Percentiles rank a stretch among this genome's conserved stretches.
These are phyloP conservation scores for Camponotus floridanus DNA, from an alignment of 1,140 invertebrate genomes.

Conservation along the genomic window DNA sequence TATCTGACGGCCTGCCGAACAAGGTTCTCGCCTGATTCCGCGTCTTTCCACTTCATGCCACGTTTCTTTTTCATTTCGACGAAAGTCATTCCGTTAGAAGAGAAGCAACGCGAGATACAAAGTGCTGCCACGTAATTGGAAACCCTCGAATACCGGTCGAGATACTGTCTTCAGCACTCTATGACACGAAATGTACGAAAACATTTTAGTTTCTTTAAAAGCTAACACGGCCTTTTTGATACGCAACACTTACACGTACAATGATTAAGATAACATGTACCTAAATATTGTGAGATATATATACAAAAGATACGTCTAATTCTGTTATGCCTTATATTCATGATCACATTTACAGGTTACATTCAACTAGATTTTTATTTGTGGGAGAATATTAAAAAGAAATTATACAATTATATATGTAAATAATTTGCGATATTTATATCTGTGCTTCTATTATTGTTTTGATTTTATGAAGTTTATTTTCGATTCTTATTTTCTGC, in stretches of 20 bases:
- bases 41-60: slow-evolving; percentile 74
- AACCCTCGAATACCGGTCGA: slow-evolving; percentile 69
- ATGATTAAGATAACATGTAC: neutral
- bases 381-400: neutral
- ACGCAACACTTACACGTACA: neutral
- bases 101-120: slow-evolving; percentile 68
- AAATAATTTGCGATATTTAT: neutral
- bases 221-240: slow-evolving; percentile 2
- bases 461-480: neutral
- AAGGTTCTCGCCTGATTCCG: slow-evolving; percentile 57
- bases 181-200: slow-evolving; percentile 34
- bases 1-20: slow-evolving; percentile 58
- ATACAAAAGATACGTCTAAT: neutral
- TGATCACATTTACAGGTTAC: neutral
- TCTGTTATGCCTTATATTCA: no score
- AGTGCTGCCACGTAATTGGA: slow-evolving; percentile 74
- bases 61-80: slow-evolving; percentile 79
- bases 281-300: neutral
- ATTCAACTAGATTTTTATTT: slow-evolving; percentile 7
- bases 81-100: slow-evolving; percentile 70
- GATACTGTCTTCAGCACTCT: neutral
- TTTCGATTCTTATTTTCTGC: neutral
- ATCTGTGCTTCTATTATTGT: neutral
- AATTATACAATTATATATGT: neutral
- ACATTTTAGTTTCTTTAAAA: slow-evolving; percentile 20